phyloP scores from a whole-genome alignment of 1,140 invertebrate genomes.

The Bacillus rossius region DNA sequence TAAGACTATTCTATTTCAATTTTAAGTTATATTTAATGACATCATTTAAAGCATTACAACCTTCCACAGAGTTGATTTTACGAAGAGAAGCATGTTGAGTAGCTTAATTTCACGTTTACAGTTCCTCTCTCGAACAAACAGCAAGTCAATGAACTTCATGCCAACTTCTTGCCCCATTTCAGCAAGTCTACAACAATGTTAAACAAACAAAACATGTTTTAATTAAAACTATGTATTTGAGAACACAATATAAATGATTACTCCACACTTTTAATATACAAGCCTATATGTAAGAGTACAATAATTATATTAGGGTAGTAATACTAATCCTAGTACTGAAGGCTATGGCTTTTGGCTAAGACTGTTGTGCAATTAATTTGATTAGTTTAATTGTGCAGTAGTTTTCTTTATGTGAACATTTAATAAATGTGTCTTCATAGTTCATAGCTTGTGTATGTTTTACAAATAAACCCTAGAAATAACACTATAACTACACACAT shows the following conservation, averaged over 20 bases:
- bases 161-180: slow-evolving; percentile 95
- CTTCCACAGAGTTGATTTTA: slow-evolving; percentile 97
- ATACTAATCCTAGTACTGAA: background rate
- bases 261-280: background rate
- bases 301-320: background rate
- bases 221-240: background rate
- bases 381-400: background rate
- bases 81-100: slow-evolving; percentile 91
- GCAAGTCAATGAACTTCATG: slow-evolving; percentile 84
- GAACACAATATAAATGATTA: background rate
- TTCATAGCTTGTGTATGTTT: too few species aligned
- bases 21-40: too few species aligned
- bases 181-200: slow-evolving; percentile 63
- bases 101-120: slow-evolving; percentile 95
- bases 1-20: too few species aligned
- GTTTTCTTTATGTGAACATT: too few species aligned
- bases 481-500: too few species aligned
- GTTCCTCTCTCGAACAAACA: slow-evolving; percentile 88
- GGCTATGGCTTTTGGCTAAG: background rate
- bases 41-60: slow-evolving; percentile 41
- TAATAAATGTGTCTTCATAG: too few species aligned
- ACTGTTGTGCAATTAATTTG: background rate
- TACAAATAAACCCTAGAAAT: too few species aligned
- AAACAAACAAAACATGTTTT: too few species aligned
- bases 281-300: background rate